These are phyloP conservation scores for Perodicticus potto DNA, from an alignment of 2,797 vertebrate genomes.

Conservation along the genomic window DNA sequence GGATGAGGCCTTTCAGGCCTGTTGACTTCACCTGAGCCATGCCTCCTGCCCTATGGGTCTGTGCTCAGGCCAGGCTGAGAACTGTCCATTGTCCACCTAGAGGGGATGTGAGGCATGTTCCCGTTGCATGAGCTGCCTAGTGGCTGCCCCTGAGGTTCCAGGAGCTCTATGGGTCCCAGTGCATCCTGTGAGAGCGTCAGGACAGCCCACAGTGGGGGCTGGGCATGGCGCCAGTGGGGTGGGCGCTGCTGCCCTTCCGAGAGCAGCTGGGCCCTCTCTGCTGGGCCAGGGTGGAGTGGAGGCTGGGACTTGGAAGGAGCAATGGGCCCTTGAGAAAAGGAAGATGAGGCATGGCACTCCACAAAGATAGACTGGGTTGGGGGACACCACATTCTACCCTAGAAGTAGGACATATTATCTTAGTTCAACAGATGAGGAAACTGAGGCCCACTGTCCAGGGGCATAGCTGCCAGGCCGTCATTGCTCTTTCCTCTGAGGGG, in stretches of 20 bases:
- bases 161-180: not conserved
- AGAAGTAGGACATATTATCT: too few species aligned
- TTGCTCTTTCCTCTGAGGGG: not conserved
- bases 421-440: not conserved
- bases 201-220: too few species aligned
- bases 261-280: not conserved
- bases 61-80: not conserved
- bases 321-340: not conserved
- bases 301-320: not conserved
- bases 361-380: not conserved
- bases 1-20: not conserved
- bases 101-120: not conserved
- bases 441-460: not conserved
- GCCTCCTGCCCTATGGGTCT: not conserved
- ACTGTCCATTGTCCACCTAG: not conserved
- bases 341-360: not conserved
- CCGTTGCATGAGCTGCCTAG: too few species aligned
- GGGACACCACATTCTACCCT: too few species aligned
- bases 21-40: accelerated
- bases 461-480: not conserved
- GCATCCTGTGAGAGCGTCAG: not conserved
- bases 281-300: not conserved
- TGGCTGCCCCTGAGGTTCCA: not conserved
- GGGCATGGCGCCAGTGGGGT: not conserved
- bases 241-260: not conserved